Evolutionary conservation across 1,140 invertebrate species (phyloP), one percentile per base, ranked within the genome.

Genomic region (Nebria ingens): DNA sequence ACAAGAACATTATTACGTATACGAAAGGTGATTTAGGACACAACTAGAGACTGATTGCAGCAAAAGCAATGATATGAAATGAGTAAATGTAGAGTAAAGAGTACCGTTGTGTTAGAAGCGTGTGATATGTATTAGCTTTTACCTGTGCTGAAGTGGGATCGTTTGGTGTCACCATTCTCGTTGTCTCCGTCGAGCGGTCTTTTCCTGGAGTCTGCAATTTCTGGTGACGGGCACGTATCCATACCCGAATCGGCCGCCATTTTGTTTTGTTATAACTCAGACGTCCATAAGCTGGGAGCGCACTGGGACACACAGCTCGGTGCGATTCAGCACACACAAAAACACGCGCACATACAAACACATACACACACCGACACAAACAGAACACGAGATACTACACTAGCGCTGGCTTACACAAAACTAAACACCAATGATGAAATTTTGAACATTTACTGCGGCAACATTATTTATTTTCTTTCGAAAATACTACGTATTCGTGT

Each of bases 61-160:
- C n/a, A n/a, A n/a, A n/a, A n/a, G n/a, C n/a, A n/a, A n/a, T n/a
- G n/a, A n/a, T n/a, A n/a, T n/a, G n/a, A n/a, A n/a, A n/a, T n/a
- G n/a, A n/a, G n/a, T n/a, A n/a, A n/a, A n/a, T n/a, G n/a, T n/a
- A n/a, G n/a, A n/a, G n/a, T n/a, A n/a, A n/a, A n/a, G n/a, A n/a
- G n/a, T n/a, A n/a, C n/a, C n/a, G n/a, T n/a, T n/a, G n/a, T n/a
- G n/a, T n/a, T n/a, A n/a, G n/a, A n/a, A n/a, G n/a, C n/a, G n/a
- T n/a, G n/a, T n/a, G n/a, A n/a, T n/a, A n/a, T n/a, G n/a, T 34
- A n/a, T 34, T 34, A 34, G n/a, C 25, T 9, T n/a, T 78, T 77
- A 92, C 88, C 88, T 83, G 85, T 83, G 69, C 86, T 89, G 74
- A 89, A 90, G 75, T 91, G 88, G 59, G 89, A 91, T 72, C 87